Evolutionary conservation across 2,113 vertebrate species (phyloP).

Genomic region (Fulmarus glacialis): DNA sequence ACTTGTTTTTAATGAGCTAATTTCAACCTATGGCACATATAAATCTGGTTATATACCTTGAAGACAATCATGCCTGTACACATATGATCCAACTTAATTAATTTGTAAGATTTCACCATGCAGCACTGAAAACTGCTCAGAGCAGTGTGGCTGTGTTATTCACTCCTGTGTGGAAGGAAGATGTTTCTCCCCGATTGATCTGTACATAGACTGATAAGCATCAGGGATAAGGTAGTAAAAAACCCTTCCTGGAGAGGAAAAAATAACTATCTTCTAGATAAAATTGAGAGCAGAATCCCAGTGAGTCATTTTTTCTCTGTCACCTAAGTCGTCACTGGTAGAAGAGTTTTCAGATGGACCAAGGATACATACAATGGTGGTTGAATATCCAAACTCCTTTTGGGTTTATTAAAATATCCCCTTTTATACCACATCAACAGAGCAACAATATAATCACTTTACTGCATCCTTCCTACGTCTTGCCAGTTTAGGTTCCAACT

Average conservation of each 20-base stretch:
- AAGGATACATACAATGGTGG: background rate
- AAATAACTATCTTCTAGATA: background rate
- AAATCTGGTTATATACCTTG: background rate
- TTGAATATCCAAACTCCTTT: background rate
- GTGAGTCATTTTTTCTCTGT: background rate
- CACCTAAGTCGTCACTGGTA: background rate
- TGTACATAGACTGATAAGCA: background rate
- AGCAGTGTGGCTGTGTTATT: background rate
- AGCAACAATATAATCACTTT: background rate
- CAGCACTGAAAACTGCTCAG: background rate
- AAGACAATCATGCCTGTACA: background rate
- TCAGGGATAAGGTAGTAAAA: background rate
- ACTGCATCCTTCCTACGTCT: background rate
- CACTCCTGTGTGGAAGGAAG: background rate
- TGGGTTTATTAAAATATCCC: background rate
- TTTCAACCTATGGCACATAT: background rate
- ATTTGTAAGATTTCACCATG: background rate
- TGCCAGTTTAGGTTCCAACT: background rate
- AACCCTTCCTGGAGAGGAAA: background rate
- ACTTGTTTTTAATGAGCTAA: background rate
- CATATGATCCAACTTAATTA: background rate
- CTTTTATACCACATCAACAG: background rate
- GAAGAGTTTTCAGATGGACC: background rate
- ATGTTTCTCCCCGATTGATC: background rate
- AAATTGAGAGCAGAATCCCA: background rate